These are phyloP conservation scores for Cinclus mexicanus DNA, from an alignment of 2,113 vertebrate genomes.

Conservation along the genomic window DNA sequence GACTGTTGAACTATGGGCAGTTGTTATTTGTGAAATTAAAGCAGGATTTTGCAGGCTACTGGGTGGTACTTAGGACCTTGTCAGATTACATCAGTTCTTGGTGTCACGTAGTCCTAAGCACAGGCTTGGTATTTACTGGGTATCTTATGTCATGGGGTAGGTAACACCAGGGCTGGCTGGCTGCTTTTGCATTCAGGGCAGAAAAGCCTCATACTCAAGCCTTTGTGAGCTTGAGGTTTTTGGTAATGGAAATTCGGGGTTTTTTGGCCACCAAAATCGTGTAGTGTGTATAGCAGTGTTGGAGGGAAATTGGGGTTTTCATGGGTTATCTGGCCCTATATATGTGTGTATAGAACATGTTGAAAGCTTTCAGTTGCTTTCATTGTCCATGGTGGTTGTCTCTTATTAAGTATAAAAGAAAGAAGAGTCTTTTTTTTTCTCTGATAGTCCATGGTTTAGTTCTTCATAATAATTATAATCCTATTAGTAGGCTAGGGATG, in stretches of 20 bases:
- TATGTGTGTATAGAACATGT: not conserved
- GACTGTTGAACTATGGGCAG: not conserved
- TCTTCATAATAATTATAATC: not conserved
- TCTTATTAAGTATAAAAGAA: not conserved
- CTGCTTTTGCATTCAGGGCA: not conserved
- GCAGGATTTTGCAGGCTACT: not conserved
- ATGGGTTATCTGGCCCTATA: not conserved
- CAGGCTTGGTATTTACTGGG: not conserved
- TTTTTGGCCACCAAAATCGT: not conserved
- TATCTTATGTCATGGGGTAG: fast-evolving
- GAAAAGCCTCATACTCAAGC: not conserved
- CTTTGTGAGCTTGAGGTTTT: not conserved
- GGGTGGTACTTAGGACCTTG: not conserved
- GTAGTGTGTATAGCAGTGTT: not conserved
- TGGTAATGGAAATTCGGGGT: not conserved
- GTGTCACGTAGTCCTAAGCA: not conserved
- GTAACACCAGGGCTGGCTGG: not conserved
- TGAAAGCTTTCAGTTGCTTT: not conserved
- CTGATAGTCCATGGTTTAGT: not conserved
- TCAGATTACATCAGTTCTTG: not conserved
- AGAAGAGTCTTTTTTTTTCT: not conserved
- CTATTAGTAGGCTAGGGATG: not conserved
- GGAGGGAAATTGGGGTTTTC: not conserved
- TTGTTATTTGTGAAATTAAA: not conserved
- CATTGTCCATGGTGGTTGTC: fast-evolving